Percentiles rank a stretch among this genome's conserved stretches.
Conservation (phyloP, 2,113 vertebrate genomes). For the Hepsetus odoe region DNA sequence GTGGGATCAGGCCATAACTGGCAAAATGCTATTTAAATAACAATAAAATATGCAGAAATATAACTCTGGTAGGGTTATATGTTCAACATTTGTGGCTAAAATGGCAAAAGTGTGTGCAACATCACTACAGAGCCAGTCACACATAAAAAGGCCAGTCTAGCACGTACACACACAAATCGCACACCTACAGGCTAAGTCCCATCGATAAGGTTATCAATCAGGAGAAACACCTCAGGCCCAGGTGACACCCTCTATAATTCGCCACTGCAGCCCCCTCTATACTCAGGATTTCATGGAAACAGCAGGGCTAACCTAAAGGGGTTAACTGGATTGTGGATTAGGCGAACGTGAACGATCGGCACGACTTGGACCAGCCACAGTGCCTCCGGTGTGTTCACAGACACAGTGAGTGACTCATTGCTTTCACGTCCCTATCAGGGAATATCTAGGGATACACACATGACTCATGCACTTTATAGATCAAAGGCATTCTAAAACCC, state of each 20-base stretch:
- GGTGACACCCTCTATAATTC: slow-evolving; percentile 66
- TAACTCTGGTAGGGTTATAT: not conserved
- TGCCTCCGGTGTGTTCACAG: slow-evolving; percentile 5
- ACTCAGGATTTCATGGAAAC: slow-evolving; percentile 51
- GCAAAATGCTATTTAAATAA: not conserved
- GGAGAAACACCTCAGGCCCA: slow-evolving; percentile 63
- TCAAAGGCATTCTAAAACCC: slow-evolving; percentile 11
- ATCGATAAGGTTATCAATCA: slow-evolving; percentile 72
- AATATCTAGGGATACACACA: not conserved
- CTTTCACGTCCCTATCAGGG: slow-evolving; percentile 34
- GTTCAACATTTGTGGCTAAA: not conserved
- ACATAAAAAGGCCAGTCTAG: slow-evolving; percentile 26
- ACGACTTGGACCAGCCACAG: not conserved
- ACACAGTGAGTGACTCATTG: slow-evolving; percentile 28
- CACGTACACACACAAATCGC: not conserved
- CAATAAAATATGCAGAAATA: not conserved
- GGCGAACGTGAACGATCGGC: slow-evolving; percentile 32
- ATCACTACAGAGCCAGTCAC: slow-evolving; percentile 22
- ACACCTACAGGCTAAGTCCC: slow-evolving; percentile 31
- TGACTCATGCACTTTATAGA: slow-evolving; percentile 18
- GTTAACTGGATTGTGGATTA: slow-evolving; percentile 57
- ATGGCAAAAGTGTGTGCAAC: not conserved
- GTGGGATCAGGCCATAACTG: not conserved
- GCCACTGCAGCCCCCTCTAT: slow-evolving; percentile 53
- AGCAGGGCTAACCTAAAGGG: slow-evolving; percentile 52